Base-by-base conservation (phyloP, 2,113 vertebrate genomes). In the Brachyhypopomus gauderio region DNA sequence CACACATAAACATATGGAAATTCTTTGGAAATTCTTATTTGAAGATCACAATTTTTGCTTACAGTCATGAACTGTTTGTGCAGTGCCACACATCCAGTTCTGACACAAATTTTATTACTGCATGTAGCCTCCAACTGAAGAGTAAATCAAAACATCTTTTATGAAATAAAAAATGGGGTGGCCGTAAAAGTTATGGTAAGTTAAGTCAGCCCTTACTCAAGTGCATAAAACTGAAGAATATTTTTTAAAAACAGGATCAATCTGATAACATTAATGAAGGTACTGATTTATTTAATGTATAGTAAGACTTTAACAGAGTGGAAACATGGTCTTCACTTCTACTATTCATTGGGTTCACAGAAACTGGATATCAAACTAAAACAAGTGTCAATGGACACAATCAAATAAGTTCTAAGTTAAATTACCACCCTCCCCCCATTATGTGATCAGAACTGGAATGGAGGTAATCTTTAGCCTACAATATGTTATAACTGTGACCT, bases 1-100 rank as follows among this genome's bases (percentile, higher is more conserved):
- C 19, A 52, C 67, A 81, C 78, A 84, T 84, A 77, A 84, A 78
- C 74, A 84, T 77, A 81, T 73, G 78, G 58, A 80, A 30, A 72
- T 84, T 79, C 60, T 81, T 67, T 73, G 48, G 45, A 52, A 14
- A 52, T 14, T 52, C 30, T 67, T 81, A 52, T 38, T 78, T 62
- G 78, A 75, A 63, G 19, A 80, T 22, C 36, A 75, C 27, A 71
- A 63, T 72, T 55, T 62, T 77, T 34, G 41, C 67, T 72, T 80
- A 52, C 41, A 83, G 38, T 80, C 73, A 76, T 62, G 27, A 48
- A 67, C 38, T 59, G 36, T 72, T 38, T 76, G 63, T 45, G 38
- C 22, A 20, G 11, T 17, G 73, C 20, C 77, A 23, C 75, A 78
- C 67, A 69, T 60, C 55, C 71, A 74, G 67, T 52, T 72, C 55